Percentiles rank a stretch among this genome's conserved stretches.
Evolutionary conservation across 2,888 invertebrate species (phyloP).

Genomic region (Neelides folsomi): DNA sequence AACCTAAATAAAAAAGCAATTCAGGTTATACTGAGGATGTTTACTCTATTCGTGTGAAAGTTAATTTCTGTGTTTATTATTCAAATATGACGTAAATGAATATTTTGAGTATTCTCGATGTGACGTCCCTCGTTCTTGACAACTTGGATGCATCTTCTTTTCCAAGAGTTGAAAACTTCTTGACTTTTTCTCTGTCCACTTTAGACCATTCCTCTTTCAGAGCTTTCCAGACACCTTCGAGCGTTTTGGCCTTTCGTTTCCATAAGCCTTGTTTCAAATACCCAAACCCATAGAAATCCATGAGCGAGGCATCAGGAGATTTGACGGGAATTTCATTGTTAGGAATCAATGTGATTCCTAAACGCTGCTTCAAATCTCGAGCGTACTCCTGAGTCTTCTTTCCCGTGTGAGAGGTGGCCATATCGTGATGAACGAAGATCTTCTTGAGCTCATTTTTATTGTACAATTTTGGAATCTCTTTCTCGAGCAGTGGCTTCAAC

Average conservation of each 20-base stretch:
- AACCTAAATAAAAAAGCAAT: too few relatives aligned
- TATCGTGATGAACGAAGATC: too few relatives aligned
- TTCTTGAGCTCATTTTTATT: too few relatives aligned
- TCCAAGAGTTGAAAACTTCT: neutral
- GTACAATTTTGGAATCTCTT: too few relatives aligned
- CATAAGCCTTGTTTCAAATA: neutral
- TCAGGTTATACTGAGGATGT: too few relatives aligned
- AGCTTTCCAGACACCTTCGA: neutral
- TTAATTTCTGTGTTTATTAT: too few relatives aligned
- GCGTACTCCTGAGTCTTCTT: neutral
- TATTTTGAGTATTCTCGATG: neutral
- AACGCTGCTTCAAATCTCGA: neutral
- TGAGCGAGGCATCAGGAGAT: neutral
- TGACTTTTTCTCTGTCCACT: neutral
- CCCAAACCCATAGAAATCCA: neutral
- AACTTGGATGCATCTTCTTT: neutral
- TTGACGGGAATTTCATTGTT: neutral
- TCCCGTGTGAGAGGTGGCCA: neutral
- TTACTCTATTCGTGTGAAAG: too few relatives aligned
- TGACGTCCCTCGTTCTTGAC: neutral
- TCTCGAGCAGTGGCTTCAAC: slow-evolving; percentile 1
- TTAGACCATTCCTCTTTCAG: neutral
- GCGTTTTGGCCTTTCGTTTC: neutral
- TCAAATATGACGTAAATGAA: too few relatives aligned
- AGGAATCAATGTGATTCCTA: neutral